Evolutionary conservation across 2,797 vertebrate genomes (phyloP), one percentile per base, ranked within the genome.

Genomic region (Crocodylus rhombifer): DNA sequence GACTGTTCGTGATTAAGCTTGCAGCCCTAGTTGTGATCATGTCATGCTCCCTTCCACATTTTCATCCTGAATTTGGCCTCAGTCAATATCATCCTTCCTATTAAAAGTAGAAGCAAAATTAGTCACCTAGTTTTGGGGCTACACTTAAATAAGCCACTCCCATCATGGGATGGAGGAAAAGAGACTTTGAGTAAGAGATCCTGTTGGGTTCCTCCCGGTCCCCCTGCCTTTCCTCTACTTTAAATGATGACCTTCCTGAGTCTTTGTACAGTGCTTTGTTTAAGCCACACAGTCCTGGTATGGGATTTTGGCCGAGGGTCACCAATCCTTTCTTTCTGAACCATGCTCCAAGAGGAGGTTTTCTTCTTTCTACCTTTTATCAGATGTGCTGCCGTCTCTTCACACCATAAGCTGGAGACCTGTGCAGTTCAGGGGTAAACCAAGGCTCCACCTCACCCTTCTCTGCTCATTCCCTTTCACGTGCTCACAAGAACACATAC

Each of bases 401-500:
- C 42, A 51, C 42, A 51, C 16, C 71, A 56, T 63, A 15, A 9
- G 1, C 17, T 74, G 16, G 36, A 69, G 71, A 5, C n/a, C 10
- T 55, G 23, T 4, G 83, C 91, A 88, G 81, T 18, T 15, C n/a
- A 75, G 33, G 4, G 5, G 10, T 3, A 84, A 4, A 3, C 0
- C 69, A 71, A 14, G 51, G 33, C 2, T 6, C 10, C 23, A 15
- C 42, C 42, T 51, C 2, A 42, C 42, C 2, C 42, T 94, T 26
- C 1, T 5, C 8, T 21, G 14, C 23, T 14, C 2, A 3, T 30
- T 61, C 4, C 13, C 2, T 51, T 51, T 6, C 0, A 0, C 3
- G 2, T 7, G 10, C 7, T 56, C 13, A 14, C 2, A 67, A n/a
- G 12, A 82, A 1, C 4, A 36, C 25, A 5, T 2, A 15, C 3